Percentiles rank a stretch among this genome's conserved stretches.
Evolutionary conservation across 2,888 invertebrate genomes (phyloP).

Genomic region (Erannis defoliaria): DNA sequence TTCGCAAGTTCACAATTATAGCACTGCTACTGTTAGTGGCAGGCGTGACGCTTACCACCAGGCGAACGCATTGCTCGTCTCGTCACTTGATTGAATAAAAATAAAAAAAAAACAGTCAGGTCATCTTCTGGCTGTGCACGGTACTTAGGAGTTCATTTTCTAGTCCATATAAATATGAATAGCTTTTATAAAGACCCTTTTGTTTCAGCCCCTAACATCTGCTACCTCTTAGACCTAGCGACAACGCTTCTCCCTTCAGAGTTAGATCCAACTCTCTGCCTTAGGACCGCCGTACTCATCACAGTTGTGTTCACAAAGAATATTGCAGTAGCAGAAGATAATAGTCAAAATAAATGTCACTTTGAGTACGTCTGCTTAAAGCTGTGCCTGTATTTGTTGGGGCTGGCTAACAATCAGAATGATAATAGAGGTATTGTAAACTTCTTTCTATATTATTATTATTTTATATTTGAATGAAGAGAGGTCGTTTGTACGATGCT

Average conservation of each 20-base stretch:
- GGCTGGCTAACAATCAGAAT: conserved; percentile 63
- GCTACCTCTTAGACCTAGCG: conserved; percentile 72
- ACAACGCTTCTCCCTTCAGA: conserved; percentile 60
- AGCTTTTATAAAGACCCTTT: too few species aligned
- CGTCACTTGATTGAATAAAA: too few species aligned
- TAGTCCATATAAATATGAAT: too few species aligned
- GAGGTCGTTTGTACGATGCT: too few species aligned
- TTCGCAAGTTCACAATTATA: too few species aligned
- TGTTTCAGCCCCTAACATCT: conserved; percentile 69
- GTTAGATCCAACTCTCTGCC: conserved; percentile 62
- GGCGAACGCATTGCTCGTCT: too few species aligned
- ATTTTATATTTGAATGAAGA: too few species aligned
- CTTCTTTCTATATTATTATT: not conserved
- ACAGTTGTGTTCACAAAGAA: conserved; percentile 70
- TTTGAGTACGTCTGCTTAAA: conserved; percentile 74
- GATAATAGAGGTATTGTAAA: conserved; percentile 71
- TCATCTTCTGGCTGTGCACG: too few species aligned
- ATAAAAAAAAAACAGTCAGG: too few species aligned
- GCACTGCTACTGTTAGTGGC: too few species aligned
- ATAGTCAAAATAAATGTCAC: conserved; percentile 52
- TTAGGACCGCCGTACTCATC: conserved; percentile 70
- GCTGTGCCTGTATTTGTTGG: conserved; percentile 67
- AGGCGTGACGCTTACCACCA: too few species aligned
- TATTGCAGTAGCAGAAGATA: conserved; percentile 45
- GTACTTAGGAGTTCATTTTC: too few species aligned